Conservation (phyloP, 2,113 vertebrate species). For the Nibea coibor region DNA sequence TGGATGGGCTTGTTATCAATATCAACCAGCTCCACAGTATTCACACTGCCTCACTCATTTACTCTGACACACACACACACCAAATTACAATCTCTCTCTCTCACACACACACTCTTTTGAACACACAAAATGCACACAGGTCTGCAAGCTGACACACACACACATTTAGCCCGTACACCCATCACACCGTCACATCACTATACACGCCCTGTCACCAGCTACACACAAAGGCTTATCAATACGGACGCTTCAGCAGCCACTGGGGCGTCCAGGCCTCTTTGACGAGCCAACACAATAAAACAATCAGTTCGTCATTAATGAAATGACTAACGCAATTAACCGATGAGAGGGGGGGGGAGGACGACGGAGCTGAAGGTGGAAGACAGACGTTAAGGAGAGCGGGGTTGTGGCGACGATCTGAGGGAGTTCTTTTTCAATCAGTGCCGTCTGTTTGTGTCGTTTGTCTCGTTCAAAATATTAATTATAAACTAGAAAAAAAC, state of each 20-base stretch:
- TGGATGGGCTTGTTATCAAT: slow-evolving; percentile 70
- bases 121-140: slow-evolving; percentile 39
- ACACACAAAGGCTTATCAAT: slow-evolving; percentile 80
- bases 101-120: slow-evolving; percentile 9
- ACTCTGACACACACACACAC: slow-evolving; percentile 38
- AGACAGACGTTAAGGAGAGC: slow-evolving; percentile 9
- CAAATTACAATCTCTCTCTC: not conserved
- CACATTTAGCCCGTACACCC: slow-evolving; percentile 6
- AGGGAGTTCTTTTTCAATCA: slow-evolving; percentile 32
- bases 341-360: slow-evolving; percentile 2
- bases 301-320: slow-evolving; percentile 82
- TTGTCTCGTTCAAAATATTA: not conserved
- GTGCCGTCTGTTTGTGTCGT: not conserved
- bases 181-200: slow-evolving; percentile 2
- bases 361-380: slow-evolving; percentile 15
- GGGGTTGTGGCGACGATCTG: not conserved
- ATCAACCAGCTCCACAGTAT: slow-evolving; percentile 59
- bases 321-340: slow-evolving; percentile 81
- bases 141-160: slow-evolving; percentile 2
- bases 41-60: slow-evolving; percentile 69
- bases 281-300: slow-evolving; percentile 81
- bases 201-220: slow-evolving; percentile 27
- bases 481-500: too few relatives aligned
- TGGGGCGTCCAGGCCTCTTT: slow-evolving; percentile 74
- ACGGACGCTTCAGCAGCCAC: slow-evolving; percentile 75